Conservation (phyloP, 2,888 invertebrate genomes). For the Polymixis lichenea region DNA sequence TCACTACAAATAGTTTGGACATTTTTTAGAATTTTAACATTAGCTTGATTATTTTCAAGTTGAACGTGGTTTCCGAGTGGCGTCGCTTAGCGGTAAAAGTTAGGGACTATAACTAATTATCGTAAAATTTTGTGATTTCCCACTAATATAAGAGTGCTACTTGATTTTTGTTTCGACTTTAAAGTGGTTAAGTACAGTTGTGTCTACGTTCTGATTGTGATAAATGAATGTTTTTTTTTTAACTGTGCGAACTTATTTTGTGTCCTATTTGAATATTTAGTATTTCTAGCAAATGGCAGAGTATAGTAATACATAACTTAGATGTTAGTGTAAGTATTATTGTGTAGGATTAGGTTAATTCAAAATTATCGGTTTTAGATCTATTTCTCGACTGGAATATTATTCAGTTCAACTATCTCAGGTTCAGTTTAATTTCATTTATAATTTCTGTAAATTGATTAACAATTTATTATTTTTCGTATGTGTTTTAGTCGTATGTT, state of each 20-base stretch:
- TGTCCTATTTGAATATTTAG: constrained; percentile 56
- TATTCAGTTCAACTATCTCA: constrained; percentile 42
- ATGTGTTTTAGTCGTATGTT: constrained; percentile 5
- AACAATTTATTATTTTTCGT: constrained; percentile 26
- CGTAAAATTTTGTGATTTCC: constrained; percentile 15
- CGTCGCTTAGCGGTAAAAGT: neutral
- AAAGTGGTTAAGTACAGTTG: constrained; percentile 55
- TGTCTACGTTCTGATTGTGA: constrained; percentile 62
- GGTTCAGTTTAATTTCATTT: constrained; percentile 47
- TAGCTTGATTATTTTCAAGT: neutral
- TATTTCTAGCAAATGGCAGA: constrained; percentile 50
- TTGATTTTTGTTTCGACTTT: constrained; percentile 33
- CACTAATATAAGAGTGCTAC: constrained; percentile 40
- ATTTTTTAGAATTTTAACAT: neutral
- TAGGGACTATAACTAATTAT: constrained; percentile 1
- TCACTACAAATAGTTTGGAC: neutral
- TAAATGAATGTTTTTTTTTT: constrained; percentile 51
- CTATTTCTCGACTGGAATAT: constrained; percentile 20
- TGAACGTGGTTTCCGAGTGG: constrained; percentile 9
- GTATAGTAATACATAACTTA: constrained; percentile 48
- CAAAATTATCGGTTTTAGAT: constrained; percentile 24
- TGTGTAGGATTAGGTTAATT: constrained; percentile 29
- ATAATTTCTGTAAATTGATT: constrained; percentile 46
- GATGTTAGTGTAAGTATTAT: constrained; percentile 58
- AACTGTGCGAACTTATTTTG: constrained; percentile 43